Evolutionary conservation across 2,797 vertebrate genomes (phyloP), one percentile per base, ranked within the genome.

Genomic region (Zenarchopterus dispar): DNA sequence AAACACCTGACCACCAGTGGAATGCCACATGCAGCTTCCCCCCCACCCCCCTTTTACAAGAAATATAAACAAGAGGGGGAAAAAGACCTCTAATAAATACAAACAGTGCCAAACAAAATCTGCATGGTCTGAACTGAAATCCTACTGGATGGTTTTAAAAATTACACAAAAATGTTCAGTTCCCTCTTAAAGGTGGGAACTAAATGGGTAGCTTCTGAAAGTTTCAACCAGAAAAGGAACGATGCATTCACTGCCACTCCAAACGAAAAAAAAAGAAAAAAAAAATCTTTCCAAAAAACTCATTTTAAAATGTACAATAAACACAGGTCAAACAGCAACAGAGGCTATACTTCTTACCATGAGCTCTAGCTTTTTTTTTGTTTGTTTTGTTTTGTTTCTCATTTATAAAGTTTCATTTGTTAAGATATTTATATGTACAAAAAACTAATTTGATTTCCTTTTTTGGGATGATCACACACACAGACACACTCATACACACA

Each of bases 241-340:
- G 84, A 79, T 76, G 84, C 86, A 48, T 67, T 77, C 57, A 72
- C 84, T 65, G 77, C 80, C 81, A 75, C 78, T 86, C 68, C 68
- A 72, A 78, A 75, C 75, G 85, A 28, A 6, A 28, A 28, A 70
- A 74, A 17, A 23, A 17, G 23, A 8, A 24, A n/a, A 49, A 16
- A 15, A 77, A 61, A 89, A 33, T 42, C 52, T 79, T 81, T 78
- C 67, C 57, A 85, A 90, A 82, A n/a, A 86, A 87, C 84, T 1
- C 8, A 83, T 83, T 88, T 90, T 83, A 88, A 91, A 89, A 92
- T 81, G 84, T 91, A 94, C 90, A 90, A 90, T 80, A 80, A 92
- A 91, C 89, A 93, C 89, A 87, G 77, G 81, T 89, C 84, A 73
- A 91, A 92, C 92, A 92, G 93, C 89, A 91, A 93, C 89, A 89